Evolutionary conservation across 2,797 vertebrate species (phyloP).

Genomic region (Gallinago stenura): DNA sequence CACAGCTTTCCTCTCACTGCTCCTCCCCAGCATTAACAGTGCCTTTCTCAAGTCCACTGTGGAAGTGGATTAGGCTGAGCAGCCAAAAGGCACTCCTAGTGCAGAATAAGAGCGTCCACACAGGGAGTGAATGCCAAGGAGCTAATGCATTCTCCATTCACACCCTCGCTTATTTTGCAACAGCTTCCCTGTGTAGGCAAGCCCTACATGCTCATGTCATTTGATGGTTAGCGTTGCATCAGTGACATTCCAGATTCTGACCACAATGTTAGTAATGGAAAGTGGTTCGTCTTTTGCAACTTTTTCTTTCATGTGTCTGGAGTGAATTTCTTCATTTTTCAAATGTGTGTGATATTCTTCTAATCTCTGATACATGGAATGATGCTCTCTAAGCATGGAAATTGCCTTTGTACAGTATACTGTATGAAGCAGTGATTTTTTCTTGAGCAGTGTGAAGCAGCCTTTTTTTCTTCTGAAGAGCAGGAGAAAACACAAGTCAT

Average conservation of each 20-base stretch:
- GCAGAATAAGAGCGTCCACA: conserved; percentile 23
- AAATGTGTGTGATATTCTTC: conserved; percentile 23
- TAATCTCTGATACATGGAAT: neutral
- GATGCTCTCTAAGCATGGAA: neutral
- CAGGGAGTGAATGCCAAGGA: conserved; percentile 14
- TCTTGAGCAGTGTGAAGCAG: neutral
- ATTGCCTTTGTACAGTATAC: neutral
- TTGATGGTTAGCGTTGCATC: conserved; percentile 74
- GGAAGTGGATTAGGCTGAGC: conserved; percentile 27
- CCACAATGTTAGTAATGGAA: conserved; percentile 73
- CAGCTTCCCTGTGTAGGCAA: conserved; percentile 73
- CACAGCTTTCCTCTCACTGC: neutral
- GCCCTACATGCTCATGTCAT: conserved; percentile 66
- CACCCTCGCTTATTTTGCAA: conserved; percentile 68
- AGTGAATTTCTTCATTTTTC: conserved; percentile 35
- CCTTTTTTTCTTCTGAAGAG: conserved; percentile 13
- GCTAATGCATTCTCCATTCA: conserved; percentile 54
- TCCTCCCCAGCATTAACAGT: neutral
- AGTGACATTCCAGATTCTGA: conserved; percentile 72
- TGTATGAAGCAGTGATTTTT: neutral
- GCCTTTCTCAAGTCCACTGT: conserved; percentile 1
- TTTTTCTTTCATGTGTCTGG: conserved; percentile 56
- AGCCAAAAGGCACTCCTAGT: conserved; percentile 45
- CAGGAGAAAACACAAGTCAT: neutral
- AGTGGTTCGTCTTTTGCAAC: conserved; percentile 72